phyloP scores from a whole-genome alignment of 2,113 vertebrate genomes.

The Tragelaphus imberbis region DNA sequence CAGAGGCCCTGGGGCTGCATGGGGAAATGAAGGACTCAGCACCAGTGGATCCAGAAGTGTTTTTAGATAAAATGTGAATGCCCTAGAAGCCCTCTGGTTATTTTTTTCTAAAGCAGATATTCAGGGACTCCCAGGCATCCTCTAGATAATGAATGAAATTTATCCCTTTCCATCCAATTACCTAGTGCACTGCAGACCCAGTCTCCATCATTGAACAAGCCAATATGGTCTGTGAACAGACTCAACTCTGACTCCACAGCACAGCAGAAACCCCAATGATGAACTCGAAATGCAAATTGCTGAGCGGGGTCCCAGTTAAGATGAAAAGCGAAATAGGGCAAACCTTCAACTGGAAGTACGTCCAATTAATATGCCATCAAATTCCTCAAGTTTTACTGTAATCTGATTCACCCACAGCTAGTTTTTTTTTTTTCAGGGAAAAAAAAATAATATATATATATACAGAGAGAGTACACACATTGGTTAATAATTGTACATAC shows the following conservation, averaged over 20 bases:
- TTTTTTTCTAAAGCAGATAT: not conserved
- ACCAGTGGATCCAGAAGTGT: not conserved
- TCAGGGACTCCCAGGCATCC: not conserved
- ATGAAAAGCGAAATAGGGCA: not conserved
- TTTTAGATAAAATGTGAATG: not conserved
- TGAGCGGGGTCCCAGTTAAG: not conserved
- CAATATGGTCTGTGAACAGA: not conserved
- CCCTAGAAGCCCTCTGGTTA: not conserved
- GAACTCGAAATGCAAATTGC: not conserved
- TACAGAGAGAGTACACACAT: not conserved
- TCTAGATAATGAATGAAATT: not conserved
- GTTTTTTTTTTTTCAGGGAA: conserved; percentile 2
- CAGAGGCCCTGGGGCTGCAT: too few relatives aligned
- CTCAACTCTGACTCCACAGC: not conserved
- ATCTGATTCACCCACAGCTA: not conserved
- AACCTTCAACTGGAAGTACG: not conserved
- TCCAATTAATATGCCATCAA: not conserved
- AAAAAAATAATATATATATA: too few relatives aligned
- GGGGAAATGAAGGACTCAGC: not conserved
- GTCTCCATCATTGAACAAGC: not conserved
- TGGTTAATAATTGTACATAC: not conserved
- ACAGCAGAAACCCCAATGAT: not conserved
- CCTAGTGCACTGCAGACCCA: not conserved
- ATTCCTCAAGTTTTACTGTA: not conserved
- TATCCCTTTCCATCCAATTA: not conserved